Evolutionary conservation across 2,888 invertebrate species (phyloP).

Genomic region (Agonopterix subpropinquella): DNA sequence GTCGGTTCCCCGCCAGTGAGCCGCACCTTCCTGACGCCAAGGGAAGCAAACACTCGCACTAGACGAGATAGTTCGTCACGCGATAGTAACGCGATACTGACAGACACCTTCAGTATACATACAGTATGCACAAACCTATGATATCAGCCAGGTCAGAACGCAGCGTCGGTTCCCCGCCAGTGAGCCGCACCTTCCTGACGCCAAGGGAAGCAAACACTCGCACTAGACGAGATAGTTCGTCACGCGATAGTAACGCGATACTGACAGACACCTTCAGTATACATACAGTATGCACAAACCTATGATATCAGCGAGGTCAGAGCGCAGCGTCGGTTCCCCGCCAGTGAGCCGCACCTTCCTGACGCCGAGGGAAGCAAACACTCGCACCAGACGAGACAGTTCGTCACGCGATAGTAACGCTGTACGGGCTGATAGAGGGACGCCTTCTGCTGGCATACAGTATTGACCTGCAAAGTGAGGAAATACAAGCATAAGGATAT

Average conservation of each 20-base stretch:
- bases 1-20: slow-evolving; percentile 99
- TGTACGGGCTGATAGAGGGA: slow-evolving; percentile 84
- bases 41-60: slow-evolving; percentile 87
- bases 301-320: slow-evolving; percentile 90
- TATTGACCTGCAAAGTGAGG: slow-evolving; percentile 83
- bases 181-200: slow-evolving; percentile 93
- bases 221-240: slow-evolving; percentile 88
- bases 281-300: slow-evolving; percentile 62
- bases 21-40: slow-evolving; percentile 94
- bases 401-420: slow-evolving; percentile 88
- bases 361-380: slow-evolving; percentile 93
- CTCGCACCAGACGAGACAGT: slow-evolving; percentile 83
- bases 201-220: slow-evolving; percentile 91
- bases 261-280: slow-evolving; percentile 78
- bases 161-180: slow-evolving; percentile 98
- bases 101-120: slow-evolving; percentile 72
- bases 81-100: slow-evolving; percentile 86
- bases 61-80: slow-evolving; percentile 88
- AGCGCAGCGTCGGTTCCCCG: slow-evolving; percentile 95
- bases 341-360: slow-evolving; percentile 96
- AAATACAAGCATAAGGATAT: not conserved
- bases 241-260: slow-evolving; percentile 82
- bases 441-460: slow-evolving; percentile 99
- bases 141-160: slow-evolving; percentile 88
- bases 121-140: slow-evolving; percentile 74